phyloP scores from a whole-genome alignment of 2,797 vertebrate genomes.

The Pseudochirops cupreus region DNA sequence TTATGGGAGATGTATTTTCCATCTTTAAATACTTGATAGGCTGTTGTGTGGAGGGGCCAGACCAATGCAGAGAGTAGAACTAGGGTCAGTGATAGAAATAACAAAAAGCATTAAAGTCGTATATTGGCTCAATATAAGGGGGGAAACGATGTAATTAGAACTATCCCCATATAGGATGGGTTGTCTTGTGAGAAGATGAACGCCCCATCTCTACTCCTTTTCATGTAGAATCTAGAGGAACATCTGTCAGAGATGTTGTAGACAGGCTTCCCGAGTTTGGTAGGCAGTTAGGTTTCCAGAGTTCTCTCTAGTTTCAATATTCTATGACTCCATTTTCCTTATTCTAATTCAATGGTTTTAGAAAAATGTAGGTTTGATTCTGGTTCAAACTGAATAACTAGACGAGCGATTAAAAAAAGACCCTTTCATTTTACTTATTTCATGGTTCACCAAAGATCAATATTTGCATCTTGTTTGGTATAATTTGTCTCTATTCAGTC shows the following conservation, averaged over 20 bases:
- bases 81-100: neutral
- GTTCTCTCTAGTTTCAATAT: neutral
- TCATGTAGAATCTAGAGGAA: neutral
- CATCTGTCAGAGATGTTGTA: neutral
- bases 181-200: neutral
- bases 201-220: neutral
- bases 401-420: constrained; percentile 40
- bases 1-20: neutral
- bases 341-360: constrained; percentile 39
- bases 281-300: neutral
- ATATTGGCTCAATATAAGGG: neutral
- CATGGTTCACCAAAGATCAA: constrained; percentile 44
- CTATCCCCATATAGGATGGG: neutral
- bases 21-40: neutral
- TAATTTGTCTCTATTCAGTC: constrained; percentile 49
- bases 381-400: constrained; percentile 25
- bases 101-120: neutral
- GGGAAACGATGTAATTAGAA: neutral
- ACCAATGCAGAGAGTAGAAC: neutral
- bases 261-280: neutral
- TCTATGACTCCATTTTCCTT: neutral
- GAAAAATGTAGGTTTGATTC: constrained; percentile 35
- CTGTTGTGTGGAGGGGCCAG: neutral
- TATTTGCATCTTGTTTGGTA: constrained; percentile 25
- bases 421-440: constrained; percentile 45